These are phyloP conservation scores for Hypercompe scribonia DNA, from an alignment of 2,888 invertebrate genomes.

Conservation along the genomic window DNA sequence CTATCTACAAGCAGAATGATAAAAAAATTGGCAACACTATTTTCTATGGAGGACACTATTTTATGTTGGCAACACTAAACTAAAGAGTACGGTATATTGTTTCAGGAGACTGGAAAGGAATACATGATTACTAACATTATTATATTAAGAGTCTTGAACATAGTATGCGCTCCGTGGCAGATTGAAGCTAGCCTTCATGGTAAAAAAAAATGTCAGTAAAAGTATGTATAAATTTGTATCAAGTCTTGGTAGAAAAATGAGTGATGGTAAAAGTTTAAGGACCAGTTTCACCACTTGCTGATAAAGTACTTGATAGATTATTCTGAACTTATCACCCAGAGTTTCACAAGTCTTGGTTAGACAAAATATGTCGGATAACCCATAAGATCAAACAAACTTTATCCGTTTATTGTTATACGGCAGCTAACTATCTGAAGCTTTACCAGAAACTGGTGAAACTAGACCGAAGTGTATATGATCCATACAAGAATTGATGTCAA, in stretches of 20 bases:
- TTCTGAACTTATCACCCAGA: no score
- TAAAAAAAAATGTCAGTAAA: neutral
- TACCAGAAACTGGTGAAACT: no score
- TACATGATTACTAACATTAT: constrained; percentile 21
- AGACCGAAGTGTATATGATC: neutral
- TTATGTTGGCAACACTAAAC: constrained; percentile 46
- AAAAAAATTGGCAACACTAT: constrained; percentile 50
- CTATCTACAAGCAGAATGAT: constrained; percentile 48
- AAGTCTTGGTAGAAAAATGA: neutral
- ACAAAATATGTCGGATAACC: no score
- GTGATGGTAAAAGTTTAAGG: neutral
- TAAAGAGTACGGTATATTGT: constrained; percentile 30
- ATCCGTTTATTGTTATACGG: no score
- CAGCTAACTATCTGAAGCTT: no score
- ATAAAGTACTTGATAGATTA: no score
- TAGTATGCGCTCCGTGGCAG: constrained; percentile 39
- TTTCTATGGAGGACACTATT: constrained; percentile 52
- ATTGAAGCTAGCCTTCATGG: neutral
- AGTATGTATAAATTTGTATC: neutral
- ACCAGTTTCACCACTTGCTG: neutral
- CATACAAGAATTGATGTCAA: neutral
- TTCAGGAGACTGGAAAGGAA: constrained; percentile 24
- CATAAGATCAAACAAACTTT: no score
- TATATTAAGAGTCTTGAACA: constrained; percentile 26
- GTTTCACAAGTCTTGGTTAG: no score